Evolutionary conservation across 2,888 invertebrate species (phyloP), one percentile per base, ranked within the genome.

Genomic region (Gerris lacustris): DNA sequence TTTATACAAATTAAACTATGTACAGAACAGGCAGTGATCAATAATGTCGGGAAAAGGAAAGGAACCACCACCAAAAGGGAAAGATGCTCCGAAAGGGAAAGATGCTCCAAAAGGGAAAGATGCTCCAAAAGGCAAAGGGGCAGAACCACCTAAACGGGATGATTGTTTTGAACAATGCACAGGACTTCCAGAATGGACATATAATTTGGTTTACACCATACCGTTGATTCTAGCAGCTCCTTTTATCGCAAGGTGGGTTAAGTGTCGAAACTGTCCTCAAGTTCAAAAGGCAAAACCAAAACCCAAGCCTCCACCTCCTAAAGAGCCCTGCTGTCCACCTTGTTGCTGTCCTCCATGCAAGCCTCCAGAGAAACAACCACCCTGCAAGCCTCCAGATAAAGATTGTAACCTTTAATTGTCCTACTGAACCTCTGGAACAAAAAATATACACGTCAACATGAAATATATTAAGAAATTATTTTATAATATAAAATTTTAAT

Each of bases 341-440:
- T 62, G 62, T 15, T 71, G 68, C 69, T 73, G 73, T 63, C 72
- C 72, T 15, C 72, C 73, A 7, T 5, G 66, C 66, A 15, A 15
- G 62, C 44, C 18, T 45, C 18, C 17, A 7, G 67, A 67, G 15
- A 62, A 15, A 15, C 62, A n/a, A 62, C 62, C 45, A 4, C 31
- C 31, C 31, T 31, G 31, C 31, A 31, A 31, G 31, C 31, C 31
- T 31, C 31, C 31, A 31, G 31, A 31, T 31, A 31, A 31, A 31
- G 31, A 31, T 31, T 31, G 31, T 31, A 31, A 31, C 31, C 31
- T 31, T 31, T 31, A 31, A 31, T 1, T 31, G 31, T 31, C 31
- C 31, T 31, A 31, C 31, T 31, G 2, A 31, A 31, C 31, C 31
- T 31, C 31, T 31, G 31, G 31, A 31, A 31, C 31, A 31, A 31